A percentile compares a stretch with the other conserved stretches of the same genome.
These are phyloP conservation scores for Ormyrus pomaceus DNA, from an alignment of 2,888 invertebrate genomes.

Conservation along the genomic window DNA sequence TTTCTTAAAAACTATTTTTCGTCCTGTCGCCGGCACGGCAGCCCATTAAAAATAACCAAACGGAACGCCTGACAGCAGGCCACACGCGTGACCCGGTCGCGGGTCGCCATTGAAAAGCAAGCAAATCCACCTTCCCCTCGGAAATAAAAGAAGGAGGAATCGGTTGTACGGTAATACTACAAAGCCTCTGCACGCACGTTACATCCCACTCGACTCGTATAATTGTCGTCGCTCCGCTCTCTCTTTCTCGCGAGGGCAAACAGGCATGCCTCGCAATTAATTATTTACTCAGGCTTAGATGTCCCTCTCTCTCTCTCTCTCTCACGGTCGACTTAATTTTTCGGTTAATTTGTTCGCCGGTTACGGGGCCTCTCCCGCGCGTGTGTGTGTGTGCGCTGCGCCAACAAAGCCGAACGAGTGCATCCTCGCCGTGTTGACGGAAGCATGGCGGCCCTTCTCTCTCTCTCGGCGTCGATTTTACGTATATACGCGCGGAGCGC, in stretches of 20 bases:
- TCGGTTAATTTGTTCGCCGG: constrained; percentile 64
- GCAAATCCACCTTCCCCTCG: neutral
- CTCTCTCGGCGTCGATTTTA: neutral
- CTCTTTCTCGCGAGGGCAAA: constrained; percentile 58
- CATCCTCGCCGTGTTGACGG: constrained; percentile 24
- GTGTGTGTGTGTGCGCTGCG: constrained; percentile 23
- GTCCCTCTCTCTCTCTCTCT: neutral
- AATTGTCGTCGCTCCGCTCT: neutral
- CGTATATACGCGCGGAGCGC: no score
- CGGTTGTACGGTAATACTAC: neutral
- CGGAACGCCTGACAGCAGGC: neutral
- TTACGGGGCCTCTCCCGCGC: neutral
- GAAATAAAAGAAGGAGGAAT: constrained; percentile 8
- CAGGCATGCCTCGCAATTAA: constrained; percentile 65
- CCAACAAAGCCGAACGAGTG: constrained; percentile 26
- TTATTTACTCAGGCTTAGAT: constrained; percentile 64
- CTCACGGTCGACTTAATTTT: constrained; percentile 65
- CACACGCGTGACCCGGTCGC: constrained; percentile 19
- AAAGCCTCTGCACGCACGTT: neutral
- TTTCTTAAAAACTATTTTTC: neutral
- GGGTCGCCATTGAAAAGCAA: neutral
- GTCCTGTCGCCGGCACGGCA: neutral
- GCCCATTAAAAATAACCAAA: no score
- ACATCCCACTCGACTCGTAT: no score
- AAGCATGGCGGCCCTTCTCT: neutral